A percentile compares a stretch with the other conserved stretches of the same genome.
phyloP scores from a whole-genome alignment of 2,888 invertebrate species.

The Bombylius major region DNA sequence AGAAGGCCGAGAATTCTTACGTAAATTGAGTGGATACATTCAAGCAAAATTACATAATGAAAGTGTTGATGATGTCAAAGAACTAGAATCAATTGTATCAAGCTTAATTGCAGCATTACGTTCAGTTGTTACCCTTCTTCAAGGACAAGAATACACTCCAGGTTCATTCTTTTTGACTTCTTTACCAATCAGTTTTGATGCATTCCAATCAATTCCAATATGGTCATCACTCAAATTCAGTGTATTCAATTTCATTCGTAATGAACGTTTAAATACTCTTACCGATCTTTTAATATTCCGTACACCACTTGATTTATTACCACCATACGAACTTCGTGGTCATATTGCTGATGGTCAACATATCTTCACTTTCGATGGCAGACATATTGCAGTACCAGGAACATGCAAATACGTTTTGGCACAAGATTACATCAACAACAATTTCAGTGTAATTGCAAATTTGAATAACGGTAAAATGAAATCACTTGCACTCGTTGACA shows the following conservation, averaged over 20 bases:
- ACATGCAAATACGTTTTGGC: slow-evolving; percentile 73
- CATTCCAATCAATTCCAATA: slow-evolving; percentile 41
- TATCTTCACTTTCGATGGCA: slow-evolving; percentile 79
- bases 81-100: slow-evolving; percentile 48
- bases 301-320: slow-evolving; percentile 45
- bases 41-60: slow-evolving; percentile 48
- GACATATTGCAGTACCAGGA: slow-evolving; percentile 66
- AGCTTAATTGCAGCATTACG: slow-evolving; percentile 45
- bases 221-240: slow-evolving; percentile 48
- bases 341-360: slow-evolving; percentile 67
- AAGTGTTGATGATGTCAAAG: slow-evolving; percentile 46
- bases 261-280: slow-evolving; percentile 46
- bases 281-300: slow-evolving; percentile 38
- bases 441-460: slow-evolving; percentile 69
- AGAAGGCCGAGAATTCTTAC: slow-evolving; percentile 49
- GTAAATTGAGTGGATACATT: slow-evolving; percentile 47
- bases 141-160: slow-evolving; percentile 11
- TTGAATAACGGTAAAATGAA: slow-evolving; percentile 55
- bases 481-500: slow-evolving; percentile 56
- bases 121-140: slow-evolving; percentile 27
- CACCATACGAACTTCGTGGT: slow-evolving; percentile 55
- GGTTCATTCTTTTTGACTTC: slow-evolving; percentile 12
- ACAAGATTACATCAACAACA: slow-evolving; percentile 71
- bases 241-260: slow-evolving; percentile 44
- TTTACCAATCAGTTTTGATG: slow-evolving; percentile 33